These are phyloP conservation scores for Melipona bicolor DNA, from an alignment of 2,888 invertebrate species.

Conservation along the genomic window DNA sequence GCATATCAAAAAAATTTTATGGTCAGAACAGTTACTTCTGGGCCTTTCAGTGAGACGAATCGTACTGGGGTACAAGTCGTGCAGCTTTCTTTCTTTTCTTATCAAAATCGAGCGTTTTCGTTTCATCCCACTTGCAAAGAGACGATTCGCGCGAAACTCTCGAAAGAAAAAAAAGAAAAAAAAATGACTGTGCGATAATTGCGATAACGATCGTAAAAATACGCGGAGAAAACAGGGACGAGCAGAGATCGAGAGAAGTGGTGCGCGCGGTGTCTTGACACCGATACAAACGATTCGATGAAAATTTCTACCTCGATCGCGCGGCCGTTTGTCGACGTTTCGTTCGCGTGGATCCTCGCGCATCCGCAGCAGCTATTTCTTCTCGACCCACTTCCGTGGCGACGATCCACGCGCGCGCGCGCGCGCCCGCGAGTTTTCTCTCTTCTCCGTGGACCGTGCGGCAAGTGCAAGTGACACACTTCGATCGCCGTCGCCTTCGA, in stretches of 20 bases:
- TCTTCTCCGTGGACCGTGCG: constrained; percentile 25
- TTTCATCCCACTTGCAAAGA: neutral
- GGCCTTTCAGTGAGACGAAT: too few relatives aligned
- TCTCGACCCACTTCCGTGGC: constrained; percentile 62
- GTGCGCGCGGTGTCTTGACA: constrained; percentile 40
- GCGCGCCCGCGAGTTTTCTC: constrained; percentile 48
- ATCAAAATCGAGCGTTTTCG: too few relatives aligned
- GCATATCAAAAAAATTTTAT: too few relatives aligned
- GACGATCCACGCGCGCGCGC: constrained; percentile 31
- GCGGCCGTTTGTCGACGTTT: constrained; percentile 29
- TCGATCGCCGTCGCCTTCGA: constrained; percentile 17
- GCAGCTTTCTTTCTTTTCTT: neutral
- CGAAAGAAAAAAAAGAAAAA: neutral
- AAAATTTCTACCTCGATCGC: constrained; percentile 61
- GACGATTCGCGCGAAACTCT: neutral
- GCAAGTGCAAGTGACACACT: constrained; percentile 70
- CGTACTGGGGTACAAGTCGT: too few relatives aligned
- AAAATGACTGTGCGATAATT: constrained; percentile 31
- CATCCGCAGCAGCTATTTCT: constrained; percentile 58
- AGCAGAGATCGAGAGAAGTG: constrained; percentile 22
- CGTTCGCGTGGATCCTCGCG: constrained; percentile 51
- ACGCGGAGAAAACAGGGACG: constrained; percentile 55
- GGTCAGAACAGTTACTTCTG: too few relatives aligned
- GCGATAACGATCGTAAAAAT: constrained; percentile 35
- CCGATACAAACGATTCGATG: constrained; percentile 53